Conservation (phyloP, 2,113 vertebrate species). For the Pitta sordida region DNA sequence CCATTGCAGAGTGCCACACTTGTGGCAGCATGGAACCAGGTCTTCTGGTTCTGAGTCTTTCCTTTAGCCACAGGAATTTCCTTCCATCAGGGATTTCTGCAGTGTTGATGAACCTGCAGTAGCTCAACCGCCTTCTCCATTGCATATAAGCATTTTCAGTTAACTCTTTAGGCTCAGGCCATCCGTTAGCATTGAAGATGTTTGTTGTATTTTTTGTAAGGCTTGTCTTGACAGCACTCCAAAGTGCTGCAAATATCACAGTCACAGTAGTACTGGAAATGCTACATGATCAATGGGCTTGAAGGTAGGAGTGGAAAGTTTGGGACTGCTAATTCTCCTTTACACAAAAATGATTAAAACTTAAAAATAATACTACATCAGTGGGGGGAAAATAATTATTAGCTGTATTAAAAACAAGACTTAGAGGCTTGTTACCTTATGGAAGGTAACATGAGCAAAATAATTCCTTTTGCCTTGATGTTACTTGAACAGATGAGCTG, state of each 20-base stretch:
- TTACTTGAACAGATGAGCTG: neutral
- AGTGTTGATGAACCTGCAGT: neutral
- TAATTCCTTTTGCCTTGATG: neutral
- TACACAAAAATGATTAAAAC: neutral
- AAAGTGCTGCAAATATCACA: neutral
- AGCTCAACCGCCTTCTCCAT: neutral
- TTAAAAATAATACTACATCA: neutral
- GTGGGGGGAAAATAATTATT: neutral
- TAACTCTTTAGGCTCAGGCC: neutral
- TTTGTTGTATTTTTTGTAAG: neutral
- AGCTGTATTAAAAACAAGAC: neutral
- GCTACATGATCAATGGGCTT: neutral
- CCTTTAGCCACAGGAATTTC: slow-evolving; percentile 26
- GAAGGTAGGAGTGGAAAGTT: neutral
- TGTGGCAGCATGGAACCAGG: neutral
- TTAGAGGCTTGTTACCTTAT: neutral
- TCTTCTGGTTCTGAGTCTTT: slow-evolving; percentile 28
- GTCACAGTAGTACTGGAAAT: neutral
- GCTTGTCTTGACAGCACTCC: neutral
- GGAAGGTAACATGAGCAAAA: neutral
- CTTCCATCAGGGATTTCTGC: neutral
- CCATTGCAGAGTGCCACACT: neutral
- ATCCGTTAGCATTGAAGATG: neutral
- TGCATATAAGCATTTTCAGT: neutral
- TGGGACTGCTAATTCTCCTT: neutral